These are phyloP conservation scores for Harmothoe impar DNA, from an alignment of 2,888 invertebrate species.

Conservation along the genomic window DNA sequence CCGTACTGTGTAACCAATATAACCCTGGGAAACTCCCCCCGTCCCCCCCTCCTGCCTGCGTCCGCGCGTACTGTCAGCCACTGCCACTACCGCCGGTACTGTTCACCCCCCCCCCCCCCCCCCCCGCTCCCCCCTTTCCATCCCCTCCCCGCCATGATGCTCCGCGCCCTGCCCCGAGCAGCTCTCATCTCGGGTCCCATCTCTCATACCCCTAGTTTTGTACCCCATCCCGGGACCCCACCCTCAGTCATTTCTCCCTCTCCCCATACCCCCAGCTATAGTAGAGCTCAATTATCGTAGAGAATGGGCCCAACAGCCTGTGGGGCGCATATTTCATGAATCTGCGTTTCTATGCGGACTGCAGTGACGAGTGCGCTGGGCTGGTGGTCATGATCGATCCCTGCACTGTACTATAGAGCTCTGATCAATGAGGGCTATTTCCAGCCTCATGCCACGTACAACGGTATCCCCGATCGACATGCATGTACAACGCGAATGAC, in stretches of 20 bases:
- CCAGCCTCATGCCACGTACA: background rate
- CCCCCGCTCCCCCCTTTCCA: background rate
- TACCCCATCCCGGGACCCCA: too few species aligned
- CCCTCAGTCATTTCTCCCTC: too few species aligned
- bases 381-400: too few species aligned
- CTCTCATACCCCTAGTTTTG: too few species aligned
- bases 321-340: background rate
- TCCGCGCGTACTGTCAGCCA: background rate
- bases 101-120: background rate
- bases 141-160: background rate
- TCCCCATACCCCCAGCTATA: too few species aligned
- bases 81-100: background rate
- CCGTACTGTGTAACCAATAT: slow-evolving; percentile 18
- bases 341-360: background rate
- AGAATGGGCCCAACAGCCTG: too few species aligned
- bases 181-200: too few species aligned
- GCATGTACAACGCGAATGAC: slow-evolving; percentile 46
- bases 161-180: background rate
- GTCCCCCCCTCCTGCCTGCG: background rate
- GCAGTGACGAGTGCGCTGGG: background rate
- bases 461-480: slow-evolving; percentile 56
- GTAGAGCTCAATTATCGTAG: too few species aligned
- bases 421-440: slow-evolving; percentile 25
- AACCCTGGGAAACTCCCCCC: slow-evolving; percentile 37
- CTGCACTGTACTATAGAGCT: too few species aligned